phyloP scores from a whole-genome alignment of 1,140 invertebrate species.

The Leptopilina boulardi region DNA sequence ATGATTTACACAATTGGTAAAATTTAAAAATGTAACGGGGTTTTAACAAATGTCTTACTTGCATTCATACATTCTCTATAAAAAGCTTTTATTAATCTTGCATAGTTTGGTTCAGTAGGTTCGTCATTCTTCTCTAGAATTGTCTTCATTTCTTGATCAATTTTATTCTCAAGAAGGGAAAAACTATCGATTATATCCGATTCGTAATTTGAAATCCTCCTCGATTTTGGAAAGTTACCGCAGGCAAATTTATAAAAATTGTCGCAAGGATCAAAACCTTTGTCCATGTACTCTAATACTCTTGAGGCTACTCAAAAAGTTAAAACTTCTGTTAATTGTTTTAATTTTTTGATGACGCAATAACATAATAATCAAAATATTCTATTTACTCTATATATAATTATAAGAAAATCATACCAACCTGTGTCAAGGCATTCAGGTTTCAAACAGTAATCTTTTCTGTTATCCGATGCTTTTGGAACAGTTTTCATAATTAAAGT shows the following conservation, averaged over 20 bases:
- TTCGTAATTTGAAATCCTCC: slow-evolving; percentile 81
- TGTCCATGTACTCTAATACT: slow-evolving; percentile 77
- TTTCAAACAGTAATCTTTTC: too few species aligned
- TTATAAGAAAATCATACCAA: slow-evolving; percentile 55
- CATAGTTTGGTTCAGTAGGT: slow-evolving; percentile 82
- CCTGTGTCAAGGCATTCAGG: slow-evolving; percentile 84
- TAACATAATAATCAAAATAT: too few species aligned
- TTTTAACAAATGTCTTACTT: slow-evolving; percentile 81
- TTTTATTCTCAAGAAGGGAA: slow-evolving; percentile 85
- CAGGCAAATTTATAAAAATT: slow-evolving; percentile 89
- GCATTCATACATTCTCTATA: slow-evolving; percentile 92
- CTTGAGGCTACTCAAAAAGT: slow-evolving; percentile 72
- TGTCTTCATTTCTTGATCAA: slow-evolving; percentile 86
- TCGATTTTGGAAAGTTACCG: too few species aligned
- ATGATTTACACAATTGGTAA: too few species aligned
- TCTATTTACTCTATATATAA: too few species aligned
- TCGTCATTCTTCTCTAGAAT: slow-evolving; percentile 83
- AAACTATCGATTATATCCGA: slow-evolving; percentile 87
- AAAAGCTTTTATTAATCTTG: slow-evolving; percentile 85
- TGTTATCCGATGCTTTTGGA: too few species aligned
- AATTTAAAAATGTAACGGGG: slow-evolving; percentile 38
- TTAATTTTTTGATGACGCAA: too few species aligned
- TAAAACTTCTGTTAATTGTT: too few species aligned
- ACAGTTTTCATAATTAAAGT: too few species aligned
- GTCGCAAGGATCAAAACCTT: slow-evolving; percentile 82